These are phyloP conservation scores for Dryobates pubescens DNA, from an alignment of 2,797 vertebrate species.

Conservation along the genomic window DNA sequence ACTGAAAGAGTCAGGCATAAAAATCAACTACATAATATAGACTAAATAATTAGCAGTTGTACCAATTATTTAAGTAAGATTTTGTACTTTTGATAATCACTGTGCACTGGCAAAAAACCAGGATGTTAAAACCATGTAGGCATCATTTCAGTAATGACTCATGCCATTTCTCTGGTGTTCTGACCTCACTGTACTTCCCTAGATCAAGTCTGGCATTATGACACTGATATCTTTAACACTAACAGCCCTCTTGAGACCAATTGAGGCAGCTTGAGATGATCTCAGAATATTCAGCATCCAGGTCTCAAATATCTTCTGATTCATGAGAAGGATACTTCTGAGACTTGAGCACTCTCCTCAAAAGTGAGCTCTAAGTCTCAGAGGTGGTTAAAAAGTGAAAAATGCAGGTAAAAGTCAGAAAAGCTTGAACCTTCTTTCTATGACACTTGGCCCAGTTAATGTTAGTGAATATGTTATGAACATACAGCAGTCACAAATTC, in stretches of 20 bases:
- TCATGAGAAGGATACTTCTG: not conserved
- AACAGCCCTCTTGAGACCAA: constrained; percentile 28
- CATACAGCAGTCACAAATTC: not conserved
- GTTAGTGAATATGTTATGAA: not conserved
- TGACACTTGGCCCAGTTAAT: constrained; percentile 29
- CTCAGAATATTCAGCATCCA: constrained; percentile 33
- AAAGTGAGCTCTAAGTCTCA: not conserved
- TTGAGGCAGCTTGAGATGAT: constrained; percentile 33
- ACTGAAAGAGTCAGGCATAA: not conserved
- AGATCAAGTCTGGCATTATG: constrained; percentile 51
- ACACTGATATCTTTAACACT: constrained; percentile 32
- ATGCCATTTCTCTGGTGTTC: not conserved
- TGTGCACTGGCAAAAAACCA: not conserved
- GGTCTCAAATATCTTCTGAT: not conserved
- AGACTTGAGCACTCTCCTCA: not conserved
- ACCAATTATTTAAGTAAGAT: not conserved
- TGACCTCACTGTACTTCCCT: constrained; percentile 23
- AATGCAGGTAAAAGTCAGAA: not conserved
- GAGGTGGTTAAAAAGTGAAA: not conserved
- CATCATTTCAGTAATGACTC: constrained; percentile 50
- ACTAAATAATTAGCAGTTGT: not conserved
- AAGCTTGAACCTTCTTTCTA: not conserved
- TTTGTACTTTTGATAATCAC: not conserved
- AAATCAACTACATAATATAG: not conserved
- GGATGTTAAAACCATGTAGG: not conserved